These are phyloP conservation scores for Rhamphomyia laevipes DNA, from an alignment of 2,888 invertebrate species.

Conservation along the genomic window DNA sequence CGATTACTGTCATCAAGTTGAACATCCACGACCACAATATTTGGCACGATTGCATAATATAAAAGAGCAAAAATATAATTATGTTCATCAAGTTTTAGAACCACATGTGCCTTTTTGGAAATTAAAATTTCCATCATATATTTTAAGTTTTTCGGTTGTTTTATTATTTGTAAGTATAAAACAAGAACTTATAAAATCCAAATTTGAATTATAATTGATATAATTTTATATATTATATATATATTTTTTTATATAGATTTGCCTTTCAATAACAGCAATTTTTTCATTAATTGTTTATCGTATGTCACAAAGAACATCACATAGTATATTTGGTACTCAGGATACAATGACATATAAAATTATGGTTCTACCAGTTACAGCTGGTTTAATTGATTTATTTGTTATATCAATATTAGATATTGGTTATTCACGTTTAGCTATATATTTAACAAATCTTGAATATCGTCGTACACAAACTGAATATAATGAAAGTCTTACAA, in stretches of 20 bases:
- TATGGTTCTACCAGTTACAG: conserved; percentile 60
- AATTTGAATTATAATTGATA: not conserved
- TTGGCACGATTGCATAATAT: conserved; percentile 47
- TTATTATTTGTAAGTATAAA: conserved; percentile 30
- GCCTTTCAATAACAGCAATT: conserved; percentile 58
- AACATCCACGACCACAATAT: conserved; percentile 69
- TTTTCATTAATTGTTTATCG: conserved; percentile 67
- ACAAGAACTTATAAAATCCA: too few relatives aligned
- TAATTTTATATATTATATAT: not conserved
- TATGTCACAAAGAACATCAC: conserved; percentile 51
- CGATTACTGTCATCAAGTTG: conserved; percentile 58
- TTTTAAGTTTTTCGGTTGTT: conserved; percentile 57
- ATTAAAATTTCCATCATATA: conserved; percentile 54
- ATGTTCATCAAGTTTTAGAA: conserved; percentile 48
- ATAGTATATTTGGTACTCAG: conserved; percentile 41
- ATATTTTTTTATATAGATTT: conserved; percentile 39
- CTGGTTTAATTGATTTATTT: conserved; percentile 63
- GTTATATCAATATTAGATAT: conserved; percentile 66
- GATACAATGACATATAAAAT: conserved; percentile 44
- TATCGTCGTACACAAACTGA: conserved; percentile 70
- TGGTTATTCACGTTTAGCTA: conserved; percentile 52
- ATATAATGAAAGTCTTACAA: conserved; percentile 73
- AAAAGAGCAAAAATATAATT: conserved; percentile 42
- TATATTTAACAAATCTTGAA: conserved; percentile 60
- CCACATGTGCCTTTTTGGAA: conserved; percentile 69